phyloP scores from a whole-genome alignment of 53 echinoderm and acorn worm species.

The Zoroaster sp. region DNA sequence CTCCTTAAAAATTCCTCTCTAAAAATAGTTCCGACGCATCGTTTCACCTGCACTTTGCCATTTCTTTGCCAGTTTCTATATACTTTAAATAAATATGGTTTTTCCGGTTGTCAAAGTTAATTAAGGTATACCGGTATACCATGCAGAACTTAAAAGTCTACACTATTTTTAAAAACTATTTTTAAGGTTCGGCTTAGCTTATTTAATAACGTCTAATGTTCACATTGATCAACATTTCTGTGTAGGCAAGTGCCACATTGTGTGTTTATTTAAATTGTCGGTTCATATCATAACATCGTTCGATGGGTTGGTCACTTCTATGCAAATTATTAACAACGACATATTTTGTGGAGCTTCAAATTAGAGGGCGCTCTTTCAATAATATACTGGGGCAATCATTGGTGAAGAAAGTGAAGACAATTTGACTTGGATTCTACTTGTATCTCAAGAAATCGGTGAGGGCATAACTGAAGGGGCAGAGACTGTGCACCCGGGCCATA shows the following conservation, averaged over 20 bases:
- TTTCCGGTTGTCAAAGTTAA: conserved; percentile 51
- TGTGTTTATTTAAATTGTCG: neutral
- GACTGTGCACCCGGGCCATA: too few relatives aligned
- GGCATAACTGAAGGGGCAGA: too few relatives aligned
- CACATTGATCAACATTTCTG: neutral
- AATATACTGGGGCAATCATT: neutral
- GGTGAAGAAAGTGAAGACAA: too few relatives aligned
- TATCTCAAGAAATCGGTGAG: too few relatives aligned
- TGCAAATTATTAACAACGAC: neutral
- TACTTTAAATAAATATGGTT: conserved; percentile 48
- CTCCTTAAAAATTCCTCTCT: too few relatives aligned
- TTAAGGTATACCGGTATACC: neutral
- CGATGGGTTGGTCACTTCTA: neutral
- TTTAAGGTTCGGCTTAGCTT: neutral
- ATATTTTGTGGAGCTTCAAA: neutral
- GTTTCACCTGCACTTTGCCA: neutral
- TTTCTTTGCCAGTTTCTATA: neutral
- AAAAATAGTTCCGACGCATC: conserved; percentile 11
- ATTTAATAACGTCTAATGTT: too few relatives aligned
- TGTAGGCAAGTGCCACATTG: neutral
- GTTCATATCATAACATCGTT: neutral
- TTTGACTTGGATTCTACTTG: too few relatives aligned
- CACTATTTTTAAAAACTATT: neutral
- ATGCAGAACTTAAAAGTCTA: neutral
- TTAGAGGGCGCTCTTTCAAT: conserved; percentile 17